Evolutionary conservation across 2,113 vertebrate genomes (phyloP).

Genomic region (Anhinga rufa): DNA sequence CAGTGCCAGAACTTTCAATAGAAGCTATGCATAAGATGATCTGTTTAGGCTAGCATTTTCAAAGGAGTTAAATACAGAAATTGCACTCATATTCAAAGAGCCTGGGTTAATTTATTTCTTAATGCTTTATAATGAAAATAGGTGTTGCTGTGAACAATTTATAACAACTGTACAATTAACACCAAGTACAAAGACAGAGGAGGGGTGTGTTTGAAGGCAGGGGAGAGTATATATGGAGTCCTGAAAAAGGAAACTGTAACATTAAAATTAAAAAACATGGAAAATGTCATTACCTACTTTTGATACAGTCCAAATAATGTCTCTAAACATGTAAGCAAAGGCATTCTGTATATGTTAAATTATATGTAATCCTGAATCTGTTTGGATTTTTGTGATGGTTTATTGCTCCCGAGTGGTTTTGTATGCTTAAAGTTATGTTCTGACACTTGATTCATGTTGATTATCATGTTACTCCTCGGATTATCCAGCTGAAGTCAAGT

Average conservation of each 20-base stretch:
- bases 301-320: not conserved
- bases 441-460: not conserved
- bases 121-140: not conserved
- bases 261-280: not conserved
- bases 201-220: not conserved
- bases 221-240: not conserved
- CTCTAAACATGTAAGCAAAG: not conserved
- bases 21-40: not conserved
- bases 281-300: not conserved
- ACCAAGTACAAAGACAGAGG: not conserved
- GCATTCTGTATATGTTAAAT: not conserved
- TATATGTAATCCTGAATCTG: not conserved
- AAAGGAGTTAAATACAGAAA: not conserved
- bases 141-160: not conserved
- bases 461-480: not conserved
- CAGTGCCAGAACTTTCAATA: not conserved
- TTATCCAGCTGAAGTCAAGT: not conserved
- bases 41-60: not conserved
- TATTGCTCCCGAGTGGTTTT: not conserved
- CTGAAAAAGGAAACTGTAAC: not conserved
- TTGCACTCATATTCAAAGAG: not conserved
- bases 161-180: not conserved
- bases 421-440: not conserved
- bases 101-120: not conserved
- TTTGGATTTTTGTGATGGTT: not conserved